A percentile compares a stretch with the other conserved stretches of the same genome.
phyloP scores from a whole-genome alignment of 2,888 invertebrate genomes.

The Ophioninae sp. region DNA sequence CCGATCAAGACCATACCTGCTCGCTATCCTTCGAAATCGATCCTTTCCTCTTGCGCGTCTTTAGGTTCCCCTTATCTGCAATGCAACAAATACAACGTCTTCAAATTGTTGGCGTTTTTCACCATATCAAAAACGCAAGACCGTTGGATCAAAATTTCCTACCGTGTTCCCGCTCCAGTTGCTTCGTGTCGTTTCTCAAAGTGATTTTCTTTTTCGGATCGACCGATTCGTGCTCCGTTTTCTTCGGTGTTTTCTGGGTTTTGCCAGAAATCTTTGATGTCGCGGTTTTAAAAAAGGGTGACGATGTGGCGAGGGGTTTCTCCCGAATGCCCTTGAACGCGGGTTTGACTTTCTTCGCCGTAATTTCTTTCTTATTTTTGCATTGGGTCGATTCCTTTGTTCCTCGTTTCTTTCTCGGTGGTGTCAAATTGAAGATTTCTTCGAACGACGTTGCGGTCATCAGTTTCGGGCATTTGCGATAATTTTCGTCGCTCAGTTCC shows the following conservation, averaged over 20 bases:
- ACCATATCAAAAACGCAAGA: background rate
- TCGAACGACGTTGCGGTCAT: slow-evolving; percentile 70
- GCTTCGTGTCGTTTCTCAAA: slow-evolving; percentile 14
- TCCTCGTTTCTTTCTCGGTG: slow-evolving; percentile 67
- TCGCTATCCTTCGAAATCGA: slow-evolving; percentile 66
- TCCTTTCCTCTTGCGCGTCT: slow-evolving; percentile 69
- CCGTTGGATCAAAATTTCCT: slow-evolving; percentile 42
- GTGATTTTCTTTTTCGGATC: slow-evolving; percentile 38
- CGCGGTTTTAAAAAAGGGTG: slow-evolving; percentile 67
- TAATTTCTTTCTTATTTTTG: slow-evolving; percentile 59
- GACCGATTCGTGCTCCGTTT: slow-evolving; percentile 24
- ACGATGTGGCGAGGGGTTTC: slow-evolving; percentile 74
- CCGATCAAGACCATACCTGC: slow-evolving; percentile 65
- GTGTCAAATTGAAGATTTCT: slow-evolving; percentile 73
- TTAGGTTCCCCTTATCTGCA: slow-evolving; percentile 64
- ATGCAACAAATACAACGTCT: slow-evolving; percentile 39
- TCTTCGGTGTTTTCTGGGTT: slow-evolving; percentile 45
- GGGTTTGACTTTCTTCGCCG: slow-evolving; percentile 30
- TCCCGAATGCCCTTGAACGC: slow-evolving; percentile 49
- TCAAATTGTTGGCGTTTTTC: background rate
- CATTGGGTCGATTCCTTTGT: background rate
- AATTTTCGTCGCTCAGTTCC: slow-evolving; percentile 66
- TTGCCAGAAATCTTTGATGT: slow-evolving; percentile 54
- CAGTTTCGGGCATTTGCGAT: slow-evolving; percentile 60
- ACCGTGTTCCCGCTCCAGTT: slow-evolving; percentile 48